Evolutionary conservation across 1,140 invertebrate genomes (phyloP).

Genomic region (Calephelis virginiensis): DNA sequence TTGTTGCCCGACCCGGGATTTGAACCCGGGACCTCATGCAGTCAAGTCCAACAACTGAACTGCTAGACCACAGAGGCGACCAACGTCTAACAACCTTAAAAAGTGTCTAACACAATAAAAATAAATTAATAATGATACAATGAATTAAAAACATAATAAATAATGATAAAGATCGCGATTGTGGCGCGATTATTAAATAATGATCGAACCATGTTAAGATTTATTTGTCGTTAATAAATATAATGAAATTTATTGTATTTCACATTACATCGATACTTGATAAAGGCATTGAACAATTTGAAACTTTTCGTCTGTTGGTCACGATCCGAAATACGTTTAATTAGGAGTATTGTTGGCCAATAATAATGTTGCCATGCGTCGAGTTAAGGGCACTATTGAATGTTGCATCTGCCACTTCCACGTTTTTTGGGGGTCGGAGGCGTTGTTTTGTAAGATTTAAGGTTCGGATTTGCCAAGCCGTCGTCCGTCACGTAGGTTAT

Average conservation of each 20-base stretch:
- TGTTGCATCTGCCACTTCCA: conserved; percentile 56
- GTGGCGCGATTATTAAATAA: background rate
- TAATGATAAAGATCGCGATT: background rate
- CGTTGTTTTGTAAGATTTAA: conserved; percentile 35
- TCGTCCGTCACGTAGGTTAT: conserved; percentile 46
- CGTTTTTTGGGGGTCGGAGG: conserved; percentile 26
- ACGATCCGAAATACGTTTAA: conserved; percentile 54
- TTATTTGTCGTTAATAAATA: conserved; percentile 8
- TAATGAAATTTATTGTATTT: conserved; percentile 14
- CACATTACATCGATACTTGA: conserved; percentile 27
- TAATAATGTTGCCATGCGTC: conserved; percentile 44
- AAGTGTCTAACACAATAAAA: too few species aligned
- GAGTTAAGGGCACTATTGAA: conserved; percentile 44
- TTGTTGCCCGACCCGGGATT: too few species aligned
- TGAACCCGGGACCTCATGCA: too few species aligned
- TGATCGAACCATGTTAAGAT: conserved; percentile 4
- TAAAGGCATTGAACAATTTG: conserved; percentile 49
- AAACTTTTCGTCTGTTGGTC: conserved; percentile 49
- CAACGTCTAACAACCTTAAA: too few species aligned
- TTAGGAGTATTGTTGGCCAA: conserved; percentile 66
- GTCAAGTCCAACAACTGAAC: too few species aligned
- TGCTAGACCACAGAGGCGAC: too few species aligned
- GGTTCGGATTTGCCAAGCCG: conserved; percentile 39
- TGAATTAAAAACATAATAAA: too few species aligned
- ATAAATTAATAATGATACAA: too few species aligned